phyloP scores from a whole-genome alignment of 1,140 invertebrate species.

The Drosophila ogumai region DNA sequence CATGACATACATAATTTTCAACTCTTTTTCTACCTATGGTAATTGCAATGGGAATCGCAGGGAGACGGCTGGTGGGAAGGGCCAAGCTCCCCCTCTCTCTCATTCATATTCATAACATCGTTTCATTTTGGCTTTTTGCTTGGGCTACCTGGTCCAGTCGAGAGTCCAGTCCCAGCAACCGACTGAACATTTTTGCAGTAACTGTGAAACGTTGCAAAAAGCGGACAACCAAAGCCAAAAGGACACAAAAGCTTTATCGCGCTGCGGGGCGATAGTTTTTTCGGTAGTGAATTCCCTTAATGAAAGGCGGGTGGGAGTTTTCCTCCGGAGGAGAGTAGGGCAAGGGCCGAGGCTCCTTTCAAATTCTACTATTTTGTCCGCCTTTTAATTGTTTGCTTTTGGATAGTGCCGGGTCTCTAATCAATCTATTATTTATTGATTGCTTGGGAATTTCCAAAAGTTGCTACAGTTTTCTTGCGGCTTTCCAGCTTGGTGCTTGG shows the following conservation, averaged over 20 bases:
- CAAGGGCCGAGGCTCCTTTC: slow-evolving; percentile 2
- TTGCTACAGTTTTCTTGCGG: not conserved
- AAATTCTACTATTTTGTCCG: slow-evolving; percentile 1
- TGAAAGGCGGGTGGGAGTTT: slow-evolving; percentile 34
- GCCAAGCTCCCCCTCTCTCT: slow-evolving; percentile 16
- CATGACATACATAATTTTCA: slow-evolving; percentile 60
- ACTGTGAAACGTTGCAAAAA: slow-evolving; percentile 48
- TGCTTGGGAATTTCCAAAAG: not conserved
- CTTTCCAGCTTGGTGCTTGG: not conserved
- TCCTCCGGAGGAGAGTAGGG: not conserved
- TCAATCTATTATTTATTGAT: slow-evolving; percentile 27
- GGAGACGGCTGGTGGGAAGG: slow-evolving; percentile 5
- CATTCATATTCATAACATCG: slow-evolving; percentile 81
- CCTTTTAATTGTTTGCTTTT: slow-evolving; percentile 29
- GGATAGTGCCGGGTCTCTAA: slow-evolving; percentile 10
- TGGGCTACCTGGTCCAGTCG: slow-evolving; percentile 40
- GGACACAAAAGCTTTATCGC: slow-evolving; percentile 54
- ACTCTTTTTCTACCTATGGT: slow-evolving; percentile 63
- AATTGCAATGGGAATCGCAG: slow-evolving; percentile 42
- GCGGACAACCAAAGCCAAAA: slow-evolving; percentile 14
- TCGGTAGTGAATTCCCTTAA: slow-evolving; percentile 27
- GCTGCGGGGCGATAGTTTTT: slow-evolving; percentile 33
- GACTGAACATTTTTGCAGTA: slow-evolving; percentile 26
- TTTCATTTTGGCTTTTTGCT: slow-evolving; percentile 67
- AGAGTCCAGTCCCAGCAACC: slow-evolving; percentile 7